A percentile compares a stretch with the other conserved stretches of the same genome.
phyloP scores from a whole-genome alignment of 2,888 invertebrate genomes.

The Chorisops tibialis region DNA sequence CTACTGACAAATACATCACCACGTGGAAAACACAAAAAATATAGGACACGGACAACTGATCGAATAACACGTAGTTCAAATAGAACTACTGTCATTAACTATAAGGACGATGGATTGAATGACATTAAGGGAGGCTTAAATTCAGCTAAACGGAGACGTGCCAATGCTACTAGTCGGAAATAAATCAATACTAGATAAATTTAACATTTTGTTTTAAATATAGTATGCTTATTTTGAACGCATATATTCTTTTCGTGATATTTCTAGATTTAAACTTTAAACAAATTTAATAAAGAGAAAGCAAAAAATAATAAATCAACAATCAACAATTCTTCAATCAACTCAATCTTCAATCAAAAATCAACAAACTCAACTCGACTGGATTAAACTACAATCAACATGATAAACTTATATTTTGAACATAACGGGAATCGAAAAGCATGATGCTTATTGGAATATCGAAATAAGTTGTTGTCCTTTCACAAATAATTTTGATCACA shows the following conservation, averaged over 20 bases:
- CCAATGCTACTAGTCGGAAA: neutral
- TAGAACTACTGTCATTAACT: constrained; percentile 29
- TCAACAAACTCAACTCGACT: neutral
- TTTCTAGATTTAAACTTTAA: neutral
- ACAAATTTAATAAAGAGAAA: constrained; percentile 1
- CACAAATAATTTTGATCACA: neutral
- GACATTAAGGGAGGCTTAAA: neutral
- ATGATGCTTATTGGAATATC: neutral
- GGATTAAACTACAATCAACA: constrained; percentile 3
- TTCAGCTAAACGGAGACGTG: constrained; percentile 7
- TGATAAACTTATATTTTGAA: neutral
- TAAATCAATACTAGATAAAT: neutral
- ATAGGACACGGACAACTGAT: constrained; percentile 27
- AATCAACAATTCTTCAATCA: neutral
- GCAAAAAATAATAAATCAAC: neutral
- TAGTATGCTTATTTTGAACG: too few relatives aligned
- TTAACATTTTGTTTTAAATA: too few relatives aligned
- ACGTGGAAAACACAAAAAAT: constrained; percentile 15
- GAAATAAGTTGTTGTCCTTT: constrained; percentile 21
- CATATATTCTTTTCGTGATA: neutral
- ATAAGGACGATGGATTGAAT: constrained; percentile 27
- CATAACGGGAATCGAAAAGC: neutral
- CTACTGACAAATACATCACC: neutral
- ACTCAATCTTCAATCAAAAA: constrained; percentile 11
- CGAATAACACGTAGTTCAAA: constrained; percentile 31